Conservation (phyloP, 2,888 invertebrate species). For the Bellardia pandia region DNA sequence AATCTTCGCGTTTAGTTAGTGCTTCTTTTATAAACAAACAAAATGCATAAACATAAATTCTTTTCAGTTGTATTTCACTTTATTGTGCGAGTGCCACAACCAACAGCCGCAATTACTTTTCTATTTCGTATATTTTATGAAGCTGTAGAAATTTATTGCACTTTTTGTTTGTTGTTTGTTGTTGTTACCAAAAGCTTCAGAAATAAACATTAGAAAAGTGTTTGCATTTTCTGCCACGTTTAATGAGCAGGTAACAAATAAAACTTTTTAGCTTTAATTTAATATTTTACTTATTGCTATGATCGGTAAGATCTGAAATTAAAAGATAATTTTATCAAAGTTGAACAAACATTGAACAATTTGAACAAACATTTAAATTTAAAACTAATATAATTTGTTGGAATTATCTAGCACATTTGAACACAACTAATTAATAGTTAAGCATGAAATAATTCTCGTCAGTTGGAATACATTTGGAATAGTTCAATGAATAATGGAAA, state of each 20-base stretch:
- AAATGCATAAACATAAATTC: slow-evolving; percentile 65
- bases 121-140: slow-evolving; percentile 33
- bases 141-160: slow-evolving; percentile 47
- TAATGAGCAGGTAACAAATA: not conserved
- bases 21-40: slow-evolving; percentile 26
- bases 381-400: too few species aligned
- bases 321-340: not conserved
- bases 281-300: too few species aligned
- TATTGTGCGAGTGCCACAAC: slow-evolving; percentile 21
- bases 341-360: too few species aligned
- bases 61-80: slow-evolving; percentile 7
- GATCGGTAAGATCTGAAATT: too few species aligned
- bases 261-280: too few species aligned
- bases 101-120: slow-evolving; percentile 29
- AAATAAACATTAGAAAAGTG: not conserved
- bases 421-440: too few species aligned
- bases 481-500: too few species aligned
- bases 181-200: slow-evolving; percentile 7
- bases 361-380: too few species aligned
- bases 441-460: too few species aligned
- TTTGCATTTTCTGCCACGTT: not conserved
- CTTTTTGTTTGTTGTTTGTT: slow-evolving; percentile 6
- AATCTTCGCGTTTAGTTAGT: slow-evolving; percentile 41
- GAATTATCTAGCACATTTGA: too few species aligned
- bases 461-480: too few species aligned